phyloP scores from a whole-genome alignment of 1,140 invertebrate genomes.

The Bilobella aurantiaca region DNA sequence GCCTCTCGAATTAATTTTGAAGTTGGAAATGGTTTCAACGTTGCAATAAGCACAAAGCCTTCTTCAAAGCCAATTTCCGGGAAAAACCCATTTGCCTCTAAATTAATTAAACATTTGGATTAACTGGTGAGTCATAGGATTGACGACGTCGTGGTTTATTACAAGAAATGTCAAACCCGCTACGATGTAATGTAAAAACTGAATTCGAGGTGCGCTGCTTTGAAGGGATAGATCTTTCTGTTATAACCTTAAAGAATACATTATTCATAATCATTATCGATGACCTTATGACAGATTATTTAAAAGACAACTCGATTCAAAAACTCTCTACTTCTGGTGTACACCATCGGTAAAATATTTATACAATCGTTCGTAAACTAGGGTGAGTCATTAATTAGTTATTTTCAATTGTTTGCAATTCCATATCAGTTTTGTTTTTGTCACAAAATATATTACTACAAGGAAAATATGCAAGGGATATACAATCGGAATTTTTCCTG shows the following conservation, averaged over 20 bases:
- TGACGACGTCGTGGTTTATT: neutral
- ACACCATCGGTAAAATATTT: slow-evolving; percentile 12
- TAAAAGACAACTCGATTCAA: slow-evolving; percentile 16
- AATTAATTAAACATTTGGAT: neutral
- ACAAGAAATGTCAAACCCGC: neutral
- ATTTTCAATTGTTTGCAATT: neutral
- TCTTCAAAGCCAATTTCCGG: neutral
- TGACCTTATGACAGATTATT: slow-evolving; percentile 1
- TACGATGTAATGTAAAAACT: slow-evolving; percentile 1
- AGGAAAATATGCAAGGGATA: slow-evolving; percentile 14
- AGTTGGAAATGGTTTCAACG: neutral
- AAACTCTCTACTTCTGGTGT: slow-evolving; percentile 15
- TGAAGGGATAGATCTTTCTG: neutral
- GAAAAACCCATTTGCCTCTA: neutral
- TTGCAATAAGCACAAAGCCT: neutral
- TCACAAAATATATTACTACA: slow-evolving; percentile 21
- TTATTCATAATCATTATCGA: slow-evolving; percentile 1
- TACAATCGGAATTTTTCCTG: slow-evolving; percentile 13
- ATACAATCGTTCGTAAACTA: neutral
- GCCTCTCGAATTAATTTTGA: neutral
- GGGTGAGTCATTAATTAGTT: neutral
- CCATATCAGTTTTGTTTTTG: slow-evolving; percentile 9
- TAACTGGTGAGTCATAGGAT: neutral
- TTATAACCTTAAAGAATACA: neutral
- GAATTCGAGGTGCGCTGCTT: neutral